A percentile compares a stretch with the other conserved stretches of the same genome.
These are phyloP conservation scores for Mythimna ferrago DNA, from an alignment of 2,888 invertebrate species.

Conservation along the genomic window DNA sequence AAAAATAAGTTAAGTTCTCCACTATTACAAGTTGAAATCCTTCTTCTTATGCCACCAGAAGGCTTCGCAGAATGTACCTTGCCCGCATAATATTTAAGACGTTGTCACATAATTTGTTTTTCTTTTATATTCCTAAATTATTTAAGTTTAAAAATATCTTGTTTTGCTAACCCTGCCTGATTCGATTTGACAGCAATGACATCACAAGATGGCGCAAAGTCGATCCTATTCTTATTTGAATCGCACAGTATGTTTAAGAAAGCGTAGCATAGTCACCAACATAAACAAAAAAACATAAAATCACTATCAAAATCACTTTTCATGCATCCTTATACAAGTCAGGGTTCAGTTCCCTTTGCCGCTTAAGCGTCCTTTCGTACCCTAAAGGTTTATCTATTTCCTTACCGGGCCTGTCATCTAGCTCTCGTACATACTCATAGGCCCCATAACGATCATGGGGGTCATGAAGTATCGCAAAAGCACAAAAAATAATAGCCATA, in stretches of 20 bases:
- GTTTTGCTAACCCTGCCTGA: too few species aligned
- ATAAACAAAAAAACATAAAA: constrained; percentile 2
- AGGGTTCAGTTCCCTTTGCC: constrained; percentile 75
- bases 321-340: constrained; percentile 81
- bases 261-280: neutral
- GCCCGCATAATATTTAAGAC: too few species aligned
- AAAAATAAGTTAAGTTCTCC: too few species aligned
- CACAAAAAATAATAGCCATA: constrained; percentile 64
- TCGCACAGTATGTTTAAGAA: neutral
- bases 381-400: constrained; percentile 77
- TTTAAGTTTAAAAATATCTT: too few species aligned
- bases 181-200: too few species aligned
- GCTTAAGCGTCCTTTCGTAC: constrained; percentile 75
- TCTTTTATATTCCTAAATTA: too few species aligned
- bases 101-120: too few species aligned
- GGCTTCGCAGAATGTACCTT: too few species aligned
- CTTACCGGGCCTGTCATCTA: constrained; percentile 46
- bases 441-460: constrained; percentile 68
- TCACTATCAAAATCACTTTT: neutral
- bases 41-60: too few species aligned
- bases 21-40: too few species aligned
- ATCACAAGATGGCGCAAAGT: too few species aligned
- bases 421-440: constrained; percentile 62
- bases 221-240: too few species aligned
- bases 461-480: constrained; percentile 62